A percentile compares a stretch with the other conserved stretches of the same genome.
Conservation (phyloP, 1,140 invertebrate species). For the Diachasmimorpha longicaudata region DNA sequence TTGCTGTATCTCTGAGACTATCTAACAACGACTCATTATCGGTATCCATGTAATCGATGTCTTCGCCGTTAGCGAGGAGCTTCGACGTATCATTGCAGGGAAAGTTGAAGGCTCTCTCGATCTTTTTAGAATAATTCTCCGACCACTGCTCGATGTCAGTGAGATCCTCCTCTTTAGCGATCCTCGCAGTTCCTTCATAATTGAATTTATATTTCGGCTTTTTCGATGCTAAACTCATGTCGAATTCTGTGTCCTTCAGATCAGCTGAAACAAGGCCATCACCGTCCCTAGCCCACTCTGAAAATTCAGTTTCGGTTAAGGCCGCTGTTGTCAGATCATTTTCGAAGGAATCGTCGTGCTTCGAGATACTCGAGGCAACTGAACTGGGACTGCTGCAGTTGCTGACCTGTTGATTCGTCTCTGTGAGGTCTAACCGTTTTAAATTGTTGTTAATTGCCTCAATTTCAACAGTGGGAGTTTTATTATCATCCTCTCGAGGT, state of each 20-base stretch:
- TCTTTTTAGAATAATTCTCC: constrained; percentile 44
- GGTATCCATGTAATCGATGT: constrained; percentile 80
- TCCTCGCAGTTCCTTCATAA: constrained; percentile 35
- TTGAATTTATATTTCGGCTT: constrained; percentile 23
- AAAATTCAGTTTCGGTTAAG: constrained; percentile 82
- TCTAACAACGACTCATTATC: constrained; percentile 69
- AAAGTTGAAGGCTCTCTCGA: constrained; percentile 40
- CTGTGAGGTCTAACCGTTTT: constrained; percentile 48
- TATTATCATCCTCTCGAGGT: neutral
- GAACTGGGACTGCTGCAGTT: constrained; percentile 62
- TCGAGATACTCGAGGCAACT: constrained; percentile 48
- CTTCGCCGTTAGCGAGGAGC: constrained; percentile 56
- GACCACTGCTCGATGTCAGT: constrained; percentile 39
- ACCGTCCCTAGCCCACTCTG: constrained; percentile 83
- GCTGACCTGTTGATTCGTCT: constrained; percentile 43
- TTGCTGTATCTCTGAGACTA: constrained; percentile 62
- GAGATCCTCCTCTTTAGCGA: constrained; percentile 54
- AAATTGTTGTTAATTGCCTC: constrained; percentile 50
- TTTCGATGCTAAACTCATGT: constrained; percentile 65
- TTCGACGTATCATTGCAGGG: constrained; percentile 52
- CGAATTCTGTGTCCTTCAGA: constrained; percentile 71
- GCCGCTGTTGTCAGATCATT: constrained; percentile 72
- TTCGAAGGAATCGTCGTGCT: constrained; percentile 60
- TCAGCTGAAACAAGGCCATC: constrained; percentile 73
- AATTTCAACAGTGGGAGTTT: constrained; percentile 28